A percentile compares a stretch with the other conserved stretches of the same genome.
phyloP scores from a whole-genome alignment of 2,113 vertebrate species.

The Chionomys nivalis region DNA sequence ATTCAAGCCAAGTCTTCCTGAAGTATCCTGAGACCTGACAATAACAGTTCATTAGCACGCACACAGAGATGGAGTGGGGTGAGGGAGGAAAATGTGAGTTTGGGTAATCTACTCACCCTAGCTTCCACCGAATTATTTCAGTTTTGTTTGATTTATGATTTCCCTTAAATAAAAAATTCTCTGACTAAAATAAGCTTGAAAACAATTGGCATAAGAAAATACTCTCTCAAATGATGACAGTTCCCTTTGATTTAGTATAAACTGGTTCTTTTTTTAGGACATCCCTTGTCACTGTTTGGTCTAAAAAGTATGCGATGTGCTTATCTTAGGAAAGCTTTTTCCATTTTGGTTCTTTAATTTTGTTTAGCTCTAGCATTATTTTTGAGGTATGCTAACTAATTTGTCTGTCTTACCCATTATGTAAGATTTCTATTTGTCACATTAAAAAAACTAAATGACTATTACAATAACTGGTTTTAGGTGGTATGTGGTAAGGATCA shows the following conservation, averaged over 20 bases:
- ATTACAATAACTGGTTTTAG: not conserved
- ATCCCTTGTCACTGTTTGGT: not conserved
- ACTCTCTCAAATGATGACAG: slow-evolving; percentile 13
- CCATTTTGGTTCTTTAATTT: not conserved
- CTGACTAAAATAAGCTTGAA: not conserved
- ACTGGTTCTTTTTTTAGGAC: not conserved
- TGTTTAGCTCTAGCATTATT: not conserved
- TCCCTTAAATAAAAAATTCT: not conserved
- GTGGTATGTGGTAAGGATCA: not conserved
- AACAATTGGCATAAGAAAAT: slow-evolving; percentile 33
- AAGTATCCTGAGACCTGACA: not conserved
- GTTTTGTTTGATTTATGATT: not conserved
- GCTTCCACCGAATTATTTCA: not conserved
- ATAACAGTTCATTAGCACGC: not conserved
- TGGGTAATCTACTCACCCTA: not conserved
- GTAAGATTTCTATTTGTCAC: not conserved
- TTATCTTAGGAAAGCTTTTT: not conserved
- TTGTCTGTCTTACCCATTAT: not conserved
- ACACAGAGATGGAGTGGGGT: not conserved
- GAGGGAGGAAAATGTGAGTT: not conserved
- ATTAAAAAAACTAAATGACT: not conserved
- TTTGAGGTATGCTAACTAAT: not conserved
- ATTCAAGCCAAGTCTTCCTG: not conserved
- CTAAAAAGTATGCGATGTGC: not conserved
- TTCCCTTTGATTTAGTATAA: slow-evolving; percentile 42